Percentiles rank a stretch among this genome's conserved stretches.
Evolutionary conservation across 2,888 invertebrate genomes (phyloP).

Genomic region (Meiosimyza decipiens): DNA sequence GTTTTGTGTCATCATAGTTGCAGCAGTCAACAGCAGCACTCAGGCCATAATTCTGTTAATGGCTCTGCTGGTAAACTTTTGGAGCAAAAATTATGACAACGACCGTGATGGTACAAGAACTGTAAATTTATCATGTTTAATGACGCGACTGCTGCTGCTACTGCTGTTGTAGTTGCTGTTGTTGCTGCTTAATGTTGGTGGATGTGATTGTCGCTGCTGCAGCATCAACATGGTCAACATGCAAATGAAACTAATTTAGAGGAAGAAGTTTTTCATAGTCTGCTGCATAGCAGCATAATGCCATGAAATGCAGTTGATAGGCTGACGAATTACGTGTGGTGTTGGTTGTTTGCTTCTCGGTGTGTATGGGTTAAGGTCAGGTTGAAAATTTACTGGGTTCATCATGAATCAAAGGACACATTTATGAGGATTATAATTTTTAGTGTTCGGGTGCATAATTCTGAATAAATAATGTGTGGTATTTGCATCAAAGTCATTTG

Average conservation of each 20-base stretch:
- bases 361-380: no score
- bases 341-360: no score
- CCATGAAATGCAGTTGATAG: no score
- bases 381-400: no score
- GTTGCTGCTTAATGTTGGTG: background rate
- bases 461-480: no score
- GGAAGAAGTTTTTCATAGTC: background rate
- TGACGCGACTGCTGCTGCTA: background rate
- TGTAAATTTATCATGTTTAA: background rate
- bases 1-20: background rate
- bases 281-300: background rate
- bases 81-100: slow-evolving; percentile 1
- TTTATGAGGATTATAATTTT: no score
- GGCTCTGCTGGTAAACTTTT: background rate
- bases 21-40: background rate
- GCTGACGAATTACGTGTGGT: no score
- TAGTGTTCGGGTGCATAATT: no score
- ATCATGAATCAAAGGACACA: no score
- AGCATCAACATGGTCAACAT: background rate
- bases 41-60: background rate
- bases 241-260: background rate
- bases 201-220: background rate
- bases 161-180: background rate
- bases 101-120: background rate
- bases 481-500: no score